Base-by-base conservation (phyloP, 2,797 vertebrate species). In the Hippocampus kuda region DNA sequence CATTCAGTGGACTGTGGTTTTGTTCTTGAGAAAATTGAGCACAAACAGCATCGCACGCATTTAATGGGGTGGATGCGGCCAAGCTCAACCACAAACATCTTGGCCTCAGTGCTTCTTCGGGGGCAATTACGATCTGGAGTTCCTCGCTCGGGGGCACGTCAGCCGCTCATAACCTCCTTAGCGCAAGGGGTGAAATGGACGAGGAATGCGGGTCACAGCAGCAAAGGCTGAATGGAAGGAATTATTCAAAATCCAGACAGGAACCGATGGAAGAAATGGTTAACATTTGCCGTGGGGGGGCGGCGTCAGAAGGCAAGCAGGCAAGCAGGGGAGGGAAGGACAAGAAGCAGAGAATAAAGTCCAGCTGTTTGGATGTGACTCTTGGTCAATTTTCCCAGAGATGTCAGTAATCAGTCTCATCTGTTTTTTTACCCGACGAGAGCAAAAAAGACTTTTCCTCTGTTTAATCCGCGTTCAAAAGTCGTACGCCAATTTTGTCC, bases 341-440 rank as follows among this genome's bases (percentile, higher is more conserved):
- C 41, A 24, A 61, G 41, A 53, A 66, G 48, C 41, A 8, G 26
- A 63, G 73, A 81, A 83, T 59, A 60, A 72, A 46, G 73, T 26
- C 73, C 85, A 86, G 84, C 80, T 86, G 84, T 78, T 82, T 67
- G 74, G 68, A 75, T 76, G 22, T 72, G 71, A 75, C 61, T 10
- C 5, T 57, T 63, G 80, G 84, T 84, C 81, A 79, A 80, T 72
- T 85, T 81, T 85, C 80, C 83, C 81, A 76, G 74, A 77, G 68
- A 81, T 54, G 48, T 56, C 71, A 82, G 75, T 86, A 86, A 86
- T 83, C 70, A 41, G 59, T 79, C 83, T 85, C 86, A 84, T 80
- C 75, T 81, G 84, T 16, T 62, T 65, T 56, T 75, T 75, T 77
- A 82, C 83, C 81, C 73, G 69, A 69, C 74, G 77, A 81, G 81